Base-by-base conservation (phyloP, 2,113 vertebrate genomes). In the Ptychochromis oligacanthus region DNA sequence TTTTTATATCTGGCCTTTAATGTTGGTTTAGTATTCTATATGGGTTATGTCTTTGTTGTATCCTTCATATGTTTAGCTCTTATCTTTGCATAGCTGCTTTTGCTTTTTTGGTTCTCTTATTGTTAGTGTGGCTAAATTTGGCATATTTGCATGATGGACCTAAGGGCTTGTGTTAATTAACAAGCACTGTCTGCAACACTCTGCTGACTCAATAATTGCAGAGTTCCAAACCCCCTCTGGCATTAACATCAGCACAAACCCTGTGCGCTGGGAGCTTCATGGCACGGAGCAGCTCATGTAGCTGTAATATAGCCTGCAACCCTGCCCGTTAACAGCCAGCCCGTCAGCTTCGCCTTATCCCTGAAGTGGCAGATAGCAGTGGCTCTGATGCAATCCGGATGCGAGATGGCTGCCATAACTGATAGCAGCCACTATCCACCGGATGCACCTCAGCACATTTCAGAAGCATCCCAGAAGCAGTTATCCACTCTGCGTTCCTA, bases 261-360 rank as follows among this genome's bases (percentile, higher is more conserved):
- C 13, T 46, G 43, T 15, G 43, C 5, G 5, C 43, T 15, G 13
- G 43, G 43, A 15, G 4, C 13, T 46, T 6, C 43, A 46, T 46
- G 12, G 40, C 11, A 14, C 38, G 24, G n/a, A 67, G 38, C 62
- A 1, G 7, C n/a, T 43, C 22, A 15, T 17, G 62, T 65, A 43
- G 38, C 0, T 17, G n/a, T 65, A 24, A 26, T 65, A 14, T 67
- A 43, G 40, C 7, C 3, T 54, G 40, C 17, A 49, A 0, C 13
- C 43, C 36, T 6, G 38, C n/a, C 38, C 1, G 43, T 65, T 65
- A 65, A 65, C 62, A 26, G 38, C 7, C 10, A 26, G 40, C 15
- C 40, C 28, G 1, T 24, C 18, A 24, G 9, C 5, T 70, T 28
- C 1, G 20, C 49, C 65, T 70, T 24, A 15, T 70, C 62, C 38